Conservation (phyloP, 2,888 invertebrate species). For the Bombylius major region DNA sequence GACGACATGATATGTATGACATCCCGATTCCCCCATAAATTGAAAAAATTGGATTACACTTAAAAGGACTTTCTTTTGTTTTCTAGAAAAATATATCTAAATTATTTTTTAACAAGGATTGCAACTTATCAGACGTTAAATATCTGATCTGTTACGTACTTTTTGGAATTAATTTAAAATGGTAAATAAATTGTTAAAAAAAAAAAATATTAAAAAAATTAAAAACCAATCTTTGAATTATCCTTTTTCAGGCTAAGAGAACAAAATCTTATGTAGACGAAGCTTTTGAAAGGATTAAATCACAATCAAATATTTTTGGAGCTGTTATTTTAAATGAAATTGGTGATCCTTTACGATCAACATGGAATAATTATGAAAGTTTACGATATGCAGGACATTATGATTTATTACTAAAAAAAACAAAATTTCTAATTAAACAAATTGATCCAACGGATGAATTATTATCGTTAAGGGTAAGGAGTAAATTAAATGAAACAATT, state of each 20-base stretch:
- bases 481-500: slow-evolving; percentile 27
- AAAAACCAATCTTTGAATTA: no score
- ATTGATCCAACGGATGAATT: slow-evolving; percentile 25
- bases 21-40: no score
- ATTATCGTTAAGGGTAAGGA: slow-evolving; percentile 25
- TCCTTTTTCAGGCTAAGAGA: slow-evolving; percentile 18
- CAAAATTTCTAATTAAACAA: slow-evolving; percentile 23
- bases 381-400: slow-evolving; percentile 29
- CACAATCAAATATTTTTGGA: slow-evolving; percentile 26
- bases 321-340: slow-evolving; percentile 27
- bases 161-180: no score
- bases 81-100: no score
- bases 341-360: slow-evolving; percentile 29
- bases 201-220: no score
- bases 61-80: no score
- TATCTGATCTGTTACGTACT: no score
- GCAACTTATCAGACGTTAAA: no score
- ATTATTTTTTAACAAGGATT: no score
- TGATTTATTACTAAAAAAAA: slow-evolving; percentile 27
- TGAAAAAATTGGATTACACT: no score
- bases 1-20: no score
- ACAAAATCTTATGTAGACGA: slow-evolving; percentile 29
- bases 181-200: no score
- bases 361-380: slow-evolving; percentile 23
- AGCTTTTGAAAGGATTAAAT: slow-evolving; percentile 21